phyloP scores from a whole-genome alignment of 2,797 vertebrate species.

The Sternarchorhynchus goeldii region DNA sequence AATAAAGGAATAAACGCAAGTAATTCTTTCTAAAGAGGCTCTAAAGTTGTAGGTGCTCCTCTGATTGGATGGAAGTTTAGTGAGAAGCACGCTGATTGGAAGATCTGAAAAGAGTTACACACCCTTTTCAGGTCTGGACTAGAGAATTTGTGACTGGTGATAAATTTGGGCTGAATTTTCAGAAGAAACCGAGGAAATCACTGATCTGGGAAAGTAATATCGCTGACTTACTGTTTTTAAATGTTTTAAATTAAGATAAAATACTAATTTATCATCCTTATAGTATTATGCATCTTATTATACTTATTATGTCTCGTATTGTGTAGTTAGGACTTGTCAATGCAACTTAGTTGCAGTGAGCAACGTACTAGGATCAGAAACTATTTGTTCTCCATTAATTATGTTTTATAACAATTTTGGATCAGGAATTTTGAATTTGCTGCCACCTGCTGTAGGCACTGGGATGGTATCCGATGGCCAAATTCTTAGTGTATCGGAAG shows the following conservation, averaged over 20 bases:
- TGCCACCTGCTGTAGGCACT: slow-evolving; percentile 74
- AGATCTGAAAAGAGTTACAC: not conserved
- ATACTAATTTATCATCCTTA: no score
- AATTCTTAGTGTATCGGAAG: no score
- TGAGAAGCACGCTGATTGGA: slow-evolving; percentile 48
- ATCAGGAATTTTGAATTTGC: slow-evolving; percentile 67
- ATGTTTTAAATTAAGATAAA: no score
- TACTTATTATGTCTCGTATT: no score
- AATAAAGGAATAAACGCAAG: slow-evolving; percentile 43
- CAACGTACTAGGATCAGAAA: not conserved
- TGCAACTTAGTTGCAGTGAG: not conserved
- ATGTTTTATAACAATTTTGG: slow-evolving; percentile 13
- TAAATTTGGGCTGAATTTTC: not conserved
- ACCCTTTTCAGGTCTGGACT: not conserved
- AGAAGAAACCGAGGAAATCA: not conserved
- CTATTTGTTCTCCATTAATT: slow-evolving; percentile 18
- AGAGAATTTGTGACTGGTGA: not conserved
- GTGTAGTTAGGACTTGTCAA: not conserved
- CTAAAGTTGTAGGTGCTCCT: slow-evolving; percentile 60
- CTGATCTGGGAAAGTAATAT: no score
- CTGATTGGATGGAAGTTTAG: slow-evolving; percentile 71
- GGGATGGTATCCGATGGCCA: not conserved
- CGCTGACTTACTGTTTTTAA: no score
- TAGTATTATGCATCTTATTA: no score
- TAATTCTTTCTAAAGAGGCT: slow-evolving; percentile 35